Conservation (phyloP, 2,888 invertebrate species). For the Pollenia angustigena region DNA sequence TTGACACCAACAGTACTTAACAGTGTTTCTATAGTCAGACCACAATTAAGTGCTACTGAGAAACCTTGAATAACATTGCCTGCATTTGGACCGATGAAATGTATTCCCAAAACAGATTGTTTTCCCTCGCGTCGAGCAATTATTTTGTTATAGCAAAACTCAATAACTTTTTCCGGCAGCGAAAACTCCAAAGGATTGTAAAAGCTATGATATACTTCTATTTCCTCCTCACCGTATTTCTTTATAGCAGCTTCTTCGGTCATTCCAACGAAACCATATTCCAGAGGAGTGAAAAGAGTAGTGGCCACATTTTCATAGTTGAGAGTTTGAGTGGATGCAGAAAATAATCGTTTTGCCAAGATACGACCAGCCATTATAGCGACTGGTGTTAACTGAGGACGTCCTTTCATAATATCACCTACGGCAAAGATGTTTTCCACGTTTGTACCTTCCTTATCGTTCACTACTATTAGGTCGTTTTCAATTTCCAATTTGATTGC, state of each 20-base stretch:
- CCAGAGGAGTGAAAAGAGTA: constrained; percentile 96
- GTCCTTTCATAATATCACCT: constrained; percentile 94
- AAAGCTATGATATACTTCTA: constrained; percentile 96
- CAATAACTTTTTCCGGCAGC: constrained; percentile 93
- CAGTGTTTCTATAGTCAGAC: constrained; percentile 91
- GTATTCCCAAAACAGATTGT: constrained; percentile 93
- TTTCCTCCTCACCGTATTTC: constrained; percentile 89
- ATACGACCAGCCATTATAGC: constrained; percentile 95
- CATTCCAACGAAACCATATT: constrained; percentile 96
- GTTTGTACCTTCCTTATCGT: constrained; percentile 91
- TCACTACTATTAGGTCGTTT: constrained; percentile 89
- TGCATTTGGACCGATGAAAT: constrained; percentile 95
- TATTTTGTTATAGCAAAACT: constrained; percentile 95
- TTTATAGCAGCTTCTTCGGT: constrained; percentile 93
- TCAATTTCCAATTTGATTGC: constrained; percentile 89
- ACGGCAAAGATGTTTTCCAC: constrained; percentile 95
- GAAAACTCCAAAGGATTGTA: constrained; percentile 98
- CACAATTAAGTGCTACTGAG: constrained; percentile 93
- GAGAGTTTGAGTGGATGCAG: constrained; percentile 86
- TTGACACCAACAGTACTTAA: constrained; percentile 95
- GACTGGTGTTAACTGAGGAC: constrained; percentile 97
- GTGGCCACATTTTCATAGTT: constrained; percentile 95
- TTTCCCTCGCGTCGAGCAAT: constrained; percentile 88
- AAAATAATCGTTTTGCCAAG: constrained; percentile 90
- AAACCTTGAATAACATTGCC: constrained; percentile 98